Evolutionary conservation across 2,113 vertebrate genomes (phyloP), one percentile per base, ranked within the genome.

Genomic region (Neotragus pygmaeus): DNA sequence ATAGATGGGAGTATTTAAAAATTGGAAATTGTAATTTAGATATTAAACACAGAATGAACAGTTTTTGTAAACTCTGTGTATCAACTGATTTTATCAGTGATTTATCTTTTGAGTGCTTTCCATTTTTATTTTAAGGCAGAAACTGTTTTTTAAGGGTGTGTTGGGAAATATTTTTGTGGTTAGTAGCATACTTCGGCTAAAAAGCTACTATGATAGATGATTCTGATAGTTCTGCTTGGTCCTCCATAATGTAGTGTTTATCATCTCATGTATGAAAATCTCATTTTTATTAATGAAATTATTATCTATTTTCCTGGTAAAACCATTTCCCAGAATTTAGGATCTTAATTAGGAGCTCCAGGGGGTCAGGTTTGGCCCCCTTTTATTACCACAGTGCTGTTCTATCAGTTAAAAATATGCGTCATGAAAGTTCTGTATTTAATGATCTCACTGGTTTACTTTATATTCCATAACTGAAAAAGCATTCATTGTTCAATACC

Each of bases 151-250:
- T 30, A 33, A 73, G 43, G 21, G 7, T 77, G 3, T 77, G 39
- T 93, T 94, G 95, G 36, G 51, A 93, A 93, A 64, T 96, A 66
- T 58, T 90, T 94, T 88, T 94, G 43, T 94, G 19, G 19, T 43
- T 70, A 53, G 1, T 78, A n/a, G 49, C 62, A 66, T 64, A 88
- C 87, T 88, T 94, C 39, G 33, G 47, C 64, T 89, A n/a, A 84
- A 80, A 87, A 82, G 6, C 14, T 85, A 13, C 16, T 51, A 14
- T 73, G 66, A 57, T 88, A 87, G 53, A 33, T 95, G n/a, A 94
- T 82, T 96, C 25, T 91, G n/a, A 28, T 93, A 45, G 30, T 88
- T 62, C n/a, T 90, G 39, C 14, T 91, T 39, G 93, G 1, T 80
- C 15, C 39, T 93, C 64, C 43, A 14, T 88, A 47, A 33, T 91